Evolutionary conservation across 2,888 invertebrate genomes (phyloP).

Genomic region (Sclerodermus sp.): DNA sequence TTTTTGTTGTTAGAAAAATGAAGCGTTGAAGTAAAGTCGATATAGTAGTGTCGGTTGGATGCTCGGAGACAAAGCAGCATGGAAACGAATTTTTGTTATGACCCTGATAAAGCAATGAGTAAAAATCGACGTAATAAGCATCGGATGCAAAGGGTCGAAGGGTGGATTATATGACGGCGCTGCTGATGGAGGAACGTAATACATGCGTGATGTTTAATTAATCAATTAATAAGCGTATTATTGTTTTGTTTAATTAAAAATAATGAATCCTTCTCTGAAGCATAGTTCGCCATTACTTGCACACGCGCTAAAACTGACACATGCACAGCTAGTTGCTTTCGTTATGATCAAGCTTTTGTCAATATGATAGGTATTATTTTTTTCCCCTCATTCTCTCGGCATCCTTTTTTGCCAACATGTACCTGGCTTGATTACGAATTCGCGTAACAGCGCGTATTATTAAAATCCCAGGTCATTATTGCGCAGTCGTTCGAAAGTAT

Average conservation of each 20-base stretch:
- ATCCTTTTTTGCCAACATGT: constrained; percentile 10
- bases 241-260: constrained; percentile 46
- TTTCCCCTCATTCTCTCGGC: constrained; percentile 7
- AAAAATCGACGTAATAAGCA: constrained; percentile 31
- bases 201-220: constrained; percentile 38
- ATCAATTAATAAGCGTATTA: constrained; percentile 46
- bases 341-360: constrained; percentile 35
- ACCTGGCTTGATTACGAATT: constrained; percentile 33
- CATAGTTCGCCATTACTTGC: constrained; percentile 10
- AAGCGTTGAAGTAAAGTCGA: too few species aligned
- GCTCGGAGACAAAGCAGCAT: too few species aligned
- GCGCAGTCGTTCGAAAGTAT: constrained; percentile 26
- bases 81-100: too few species aligned
- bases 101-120: constrained; percentile 13
- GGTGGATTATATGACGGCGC: constrained; percentile 28
- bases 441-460: constrained; percentile 34
- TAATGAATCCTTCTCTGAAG: constrained; percentile 33
- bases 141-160: constrained; percentile 22
- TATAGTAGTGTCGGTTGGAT: too few species aligned
- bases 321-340: constrained; percentile 14
- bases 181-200: constrained; percentile 30
- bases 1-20: too few species aligned
- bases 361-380: constrained; percentile 28
- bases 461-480: constrained; percentile 32
- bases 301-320: constrained; percentile 17